Evolutionary conservation across 1,140 invertebrate genomes (phyloP).

Genomic region (Meloidogyne floridensis): DNA sequence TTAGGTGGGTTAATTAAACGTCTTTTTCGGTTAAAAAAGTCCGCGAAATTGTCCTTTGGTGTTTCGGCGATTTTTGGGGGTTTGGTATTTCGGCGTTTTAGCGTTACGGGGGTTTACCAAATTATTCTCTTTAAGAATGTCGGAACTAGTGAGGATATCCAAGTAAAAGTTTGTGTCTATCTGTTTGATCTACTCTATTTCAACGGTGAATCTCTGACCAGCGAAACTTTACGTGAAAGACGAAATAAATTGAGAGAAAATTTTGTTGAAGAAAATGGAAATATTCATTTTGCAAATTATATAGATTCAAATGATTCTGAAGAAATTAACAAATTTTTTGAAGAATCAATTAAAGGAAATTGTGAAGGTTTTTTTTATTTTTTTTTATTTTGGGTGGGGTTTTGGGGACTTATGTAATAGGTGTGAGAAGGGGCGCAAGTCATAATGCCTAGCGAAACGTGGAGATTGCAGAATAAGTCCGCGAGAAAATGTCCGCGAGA

Average conservation of each 20-base stretch:
- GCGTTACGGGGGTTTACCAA: too few species aligned
- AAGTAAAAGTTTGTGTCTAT: conserved; percentile 95
- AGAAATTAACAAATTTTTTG: conserved; percentile 88
- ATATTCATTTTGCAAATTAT: conserved; percentile 85
- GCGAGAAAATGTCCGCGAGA: background rate
- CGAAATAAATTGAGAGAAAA: conserved; percentile 75
- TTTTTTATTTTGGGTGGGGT: background rate
- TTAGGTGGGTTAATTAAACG: background rate
- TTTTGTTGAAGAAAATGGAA: conserved; percentile 72
- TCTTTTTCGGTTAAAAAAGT: conserved; percentile 32
- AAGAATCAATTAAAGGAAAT: conserved; percentile 92
- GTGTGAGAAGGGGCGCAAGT: too few species aligned
- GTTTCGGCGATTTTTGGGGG: too few species aligned
- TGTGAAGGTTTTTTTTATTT: conserved; percentile 76
- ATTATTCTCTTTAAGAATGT: conserved; percentile 45
- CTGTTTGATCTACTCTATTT: conserved; percentile 95
- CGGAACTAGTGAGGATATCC: conserved; percentile 77
- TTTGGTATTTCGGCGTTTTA: too few species aligned
- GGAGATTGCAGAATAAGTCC: too few species aligned
- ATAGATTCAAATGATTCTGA: conserved; percentile 84
- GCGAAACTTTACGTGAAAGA: conserved; percentile 77
- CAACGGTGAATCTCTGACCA: conserved; percentile 84
- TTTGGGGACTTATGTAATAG: too few species aligned
- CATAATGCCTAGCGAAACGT: too few species aligned
- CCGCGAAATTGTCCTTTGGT: too few species aligned